Conservation (phyloP, 2,888 invertebrate genomes). For the Stegana nigrithorax region DNA sequence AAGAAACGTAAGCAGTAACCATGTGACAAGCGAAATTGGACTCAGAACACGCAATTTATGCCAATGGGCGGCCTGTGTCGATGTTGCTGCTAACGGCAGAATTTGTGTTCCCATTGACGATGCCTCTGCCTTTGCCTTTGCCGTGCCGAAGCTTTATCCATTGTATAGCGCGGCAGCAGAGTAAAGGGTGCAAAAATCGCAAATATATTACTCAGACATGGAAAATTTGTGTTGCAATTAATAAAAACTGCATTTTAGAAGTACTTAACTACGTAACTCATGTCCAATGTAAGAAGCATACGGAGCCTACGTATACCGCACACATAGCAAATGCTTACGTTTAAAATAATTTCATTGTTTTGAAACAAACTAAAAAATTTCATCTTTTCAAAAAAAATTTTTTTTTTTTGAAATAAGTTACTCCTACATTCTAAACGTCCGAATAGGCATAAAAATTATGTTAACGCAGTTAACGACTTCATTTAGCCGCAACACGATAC, state of each 20-base stretch:
- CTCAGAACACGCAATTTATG: slow-evolving; percentile 62
- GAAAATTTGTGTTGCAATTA: slow-evolving; percentile 18
- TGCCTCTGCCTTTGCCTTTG: no score
- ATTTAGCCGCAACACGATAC: slow-evolving; percentile 63
- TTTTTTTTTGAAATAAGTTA: no score
- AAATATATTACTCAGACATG: slow-evolving; percentile 10
- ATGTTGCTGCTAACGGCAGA: background rate
- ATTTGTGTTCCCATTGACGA: no score
- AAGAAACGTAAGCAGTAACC: slow-evolving; percentile 24
- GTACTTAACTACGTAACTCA: slow-evolving; percentile 3
- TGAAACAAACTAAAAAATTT: no score
- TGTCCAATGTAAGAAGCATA: background rate
- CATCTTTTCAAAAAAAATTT: no score
- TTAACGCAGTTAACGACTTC: slow-evolving; percentile 68
- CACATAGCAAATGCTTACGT: no score
- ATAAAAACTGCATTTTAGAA: slow-evolving; percentile 7
- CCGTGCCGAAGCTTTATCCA: no score
- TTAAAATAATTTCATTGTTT: no score
- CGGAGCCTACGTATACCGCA: no score
- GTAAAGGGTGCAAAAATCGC: no score
- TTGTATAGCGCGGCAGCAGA: no score
- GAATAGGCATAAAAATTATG: slow-evolving; percentile 60
- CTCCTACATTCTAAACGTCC: no score
- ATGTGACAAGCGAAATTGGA: slow-evolving; percentile 63
- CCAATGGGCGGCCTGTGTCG: slow-evolving; percentile 49